Evolutionary conservation across 2,797 vertebrate species (phyloP), one percentile per base, ranked within the genome.

Genomic region (Buceros bicornis): DNA sequence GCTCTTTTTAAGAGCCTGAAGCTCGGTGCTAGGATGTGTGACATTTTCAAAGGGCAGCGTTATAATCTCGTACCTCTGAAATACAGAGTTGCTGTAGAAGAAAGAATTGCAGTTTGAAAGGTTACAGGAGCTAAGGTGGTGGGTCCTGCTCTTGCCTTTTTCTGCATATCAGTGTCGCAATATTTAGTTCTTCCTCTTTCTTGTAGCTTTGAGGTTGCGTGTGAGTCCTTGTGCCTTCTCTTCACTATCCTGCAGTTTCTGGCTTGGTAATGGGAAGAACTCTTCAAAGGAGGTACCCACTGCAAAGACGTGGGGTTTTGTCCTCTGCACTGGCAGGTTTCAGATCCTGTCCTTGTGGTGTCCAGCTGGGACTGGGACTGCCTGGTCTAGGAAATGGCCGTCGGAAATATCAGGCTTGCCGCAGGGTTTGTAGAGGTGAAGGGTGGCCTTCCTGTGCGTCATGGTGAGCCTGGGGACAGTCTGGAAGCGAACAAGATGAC

Each of bases 241-340:
- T 65, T 72, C 8, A 3, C 24, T 42, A 9, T 73, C 17, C 40
- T 56, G 31, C 28, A 45, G 53, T 33, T 89, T 73, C 71, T 95
- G 70, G 6, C 13, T 43, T 2, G 0, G 42, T 37, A 58, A 13
- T 0, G 17, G 64, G 17, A 31, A 0, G 1, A 9, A 8, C 0
- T 3, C 9, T 43, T 89, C 54, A 10, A 21, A 13, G 35, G 24
- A 60, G 20, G 67, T 51, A 48, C 19, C 17, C 0, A 0, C n/a
- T 56, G 14, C 21, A 28, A 69, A 77, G 16, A 24, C 10, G 45
- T 29, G 28, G 35, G 28, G 11, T 57, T 76, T 91, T 48, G 42
- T 86, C 17, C 28, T 95, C 22, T 6, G 11, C 12, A 56, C 11
- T 22, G 43, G n/a, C 0, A 0, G 33, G 66, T 14, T 69, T 70